phyloP scores from a whole-genome alignment of 2,888 invertebrate genomes.

The Drosophila tripunctata region DNA sequence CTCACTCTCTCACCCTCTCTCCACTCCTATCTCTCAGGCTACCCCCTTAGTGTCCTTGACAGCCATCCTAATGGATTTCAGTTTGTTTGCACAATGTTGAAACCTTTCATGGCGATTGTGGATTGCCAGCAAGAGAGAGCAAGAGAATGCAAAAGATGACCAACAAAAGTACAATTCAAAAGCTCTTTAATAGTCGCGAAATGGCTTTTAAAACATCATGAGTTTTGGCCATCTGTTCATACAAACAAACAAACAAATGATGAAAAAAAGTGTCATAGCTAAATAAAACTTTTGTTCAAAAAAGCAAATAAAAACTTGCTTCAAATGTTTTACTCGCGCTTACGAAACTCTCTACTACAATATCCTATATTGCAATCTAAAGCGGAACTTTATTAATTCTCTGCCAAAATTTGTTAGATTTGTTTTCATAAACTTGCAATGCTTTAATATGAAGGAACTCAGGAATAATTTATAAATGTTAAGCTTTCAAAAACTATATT shows the following conservation, averaged over 20 bases:
- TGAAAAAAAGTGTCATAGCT: too few relatives aligned
- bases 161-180: conserved; percentile 17
- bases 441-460: too few relatives aligned
- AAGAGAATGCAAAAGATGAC: conserved; percentile 3
- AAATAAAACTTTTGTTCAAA: background rate
- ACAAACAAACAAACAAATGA: too few relatives aligned
- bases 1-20: background rate
- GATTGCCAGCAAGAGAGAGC: conserved; percentile 10
- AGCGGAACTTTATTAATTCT: too few relatives aligned
- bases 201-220: background rate
- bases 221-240: background rate
- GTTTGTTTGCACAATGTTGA: conserved; percentile 35
- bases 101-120: conserved; percentile 15
- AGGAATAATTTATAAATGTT: too few relatives aligned
- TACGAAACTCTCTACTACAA: too few relatives aligned
- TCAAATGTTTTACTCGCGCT: too few relatives aligned
- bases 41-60: conserved; percentile 50
- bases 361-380: too few relatives aligned
- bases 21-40: conserved; percentile 14
- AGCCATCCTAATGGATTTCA: conserved; percentile 45
- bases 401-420: too few relatives aligned
- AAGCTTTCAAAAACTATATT: too few relatives aligned
- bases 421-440: too few relatives aligned
- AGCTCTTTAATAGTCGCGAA: conserved; percentile 11
- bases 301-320: background rate